Percentiles rank a stretch among this genome's conserved stretches.
Conservation (phyloP, 2,888 invertebrate species). For the Ichneumoninae sp. region DNA sequence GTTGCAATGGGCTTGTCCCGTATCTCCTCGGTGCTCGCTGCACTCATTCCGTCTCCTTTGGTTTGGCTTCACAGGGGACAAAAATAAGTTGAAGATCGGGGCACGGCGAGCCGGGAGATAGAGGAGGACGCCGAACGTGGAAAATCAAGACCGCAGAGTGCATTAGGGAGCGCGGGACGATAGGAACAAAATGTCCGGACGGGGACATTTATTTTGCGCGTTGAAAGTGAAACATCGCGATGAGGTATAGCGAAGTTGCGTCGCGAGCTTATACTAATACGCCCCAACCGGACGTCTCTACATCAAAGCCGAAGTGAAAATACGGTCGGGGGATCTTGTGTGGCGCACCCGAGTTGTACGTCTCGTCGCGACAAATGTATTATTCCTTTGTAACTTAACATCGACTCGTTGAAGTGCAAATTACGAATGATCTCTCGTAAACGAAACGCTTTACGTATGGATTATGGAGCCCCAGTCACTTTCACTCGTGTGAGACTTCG, state of each 20-base stretch:
- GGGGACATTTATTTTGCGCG: constrained; percentile 61
- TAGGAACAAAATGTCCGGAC: constrained; percentile 52
- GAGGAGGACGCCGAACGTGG: constrained; percentile 55
- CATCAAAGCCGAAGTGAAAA: constrained; percentile 68
- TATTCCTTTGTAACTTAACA: constrained; percentile 48
- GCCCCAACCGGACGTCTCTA: constrained; percentile 64
- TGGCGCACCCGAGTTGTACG: constrained; percentile 11
- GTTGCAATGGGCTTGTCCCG: constrained; percentile 16
- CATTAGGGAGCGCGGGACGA: constrained; percentile 41
- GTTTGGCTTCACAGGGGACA: constrained; percentile 63
- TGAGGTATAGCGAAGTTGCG: constrained; percentile 44
- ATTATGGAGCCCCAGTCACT: constrained; percentile 47
- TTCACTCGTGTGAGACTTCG: constrained; percentile 49
- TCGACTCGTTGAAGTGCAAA: constrained; percentile 69
- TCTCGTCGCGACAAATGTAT: constrained; percentile 59
- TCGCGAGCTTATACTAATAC: constrained; percentile 31
- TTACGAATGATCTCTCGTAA: constrained; percentile 53
- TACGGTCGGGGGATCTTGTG: constrained; percentile 41
- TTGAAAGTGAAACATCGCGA: constrained; percentile 54
- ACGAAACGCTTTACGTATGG: constrained; percentile 53
- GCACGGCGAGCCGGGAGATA: constrained; percentile 45
- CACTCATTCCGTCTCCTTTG: not conserved
- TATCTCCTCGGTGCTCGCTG: not conserved
- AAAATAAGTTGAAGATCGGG: constrained; percentile 72
- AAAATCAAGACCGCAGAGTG: constrained; percentile 26